Percentiles rank a stretch among this genome's conserved stretches.
phyloP scores from a whole-genome alignment of 2,113 vertebrate species.

The Toxotes jaculatrix region DNA sequence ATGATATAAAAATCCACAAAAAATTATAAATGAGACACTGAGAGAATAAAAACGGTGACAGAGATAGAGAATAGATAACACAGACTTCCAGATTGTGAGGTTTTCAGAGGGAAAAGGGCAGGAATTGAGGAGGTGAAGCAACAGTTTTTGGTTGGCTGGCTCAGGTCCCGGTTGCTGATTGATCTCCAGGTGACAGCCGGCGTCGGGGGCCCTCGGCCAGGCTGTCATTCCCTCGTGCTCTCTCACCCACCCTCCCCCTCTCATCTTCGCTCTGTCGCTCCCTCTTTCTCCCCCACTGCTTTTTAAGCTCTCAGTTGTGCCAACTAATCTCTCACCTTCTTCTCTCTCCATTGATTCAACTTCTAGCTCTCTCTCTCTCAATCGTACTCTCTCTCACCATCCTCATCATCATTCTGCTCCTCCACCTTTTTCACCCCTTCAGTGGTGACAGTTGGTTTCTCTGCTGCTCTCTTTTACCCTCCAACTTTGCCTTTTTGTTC shows the following conservation, averaged over 20 bases:
- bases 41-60: not conserved
- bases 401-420: conserved; percentile 55
- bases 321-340: conserved; percentile 59
- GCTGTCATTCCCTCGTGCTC: conserved; percentile 69
- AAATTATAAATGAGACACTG: conserved; percentile 29
- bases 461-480: conserved; percentile 35
- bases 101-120: conserved; percentile 29
- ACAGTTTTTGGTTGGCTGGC: conserved; percentile 73
- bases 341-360: conserved; percentile 40
- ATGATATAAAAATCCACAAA: conserved; percentile 22
- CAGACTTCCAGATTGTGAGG: conserved; percentile 3
- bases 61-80: conserved; percentile 21
- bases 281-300: conserved; percentile 45
- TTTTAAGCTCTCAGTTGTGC: conserved; percentile 51
- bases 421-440: conserved; percentile 29
- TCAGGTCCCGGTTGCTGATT: conserved; percentile 65
- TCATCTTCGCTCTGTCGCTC: conserved; percentile 51
- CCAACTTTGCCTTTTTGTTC: conserved; percentile 35
- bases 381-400: conserved; percentile 8
- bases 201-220: conserved; percentile 74
- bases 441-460: conserved; percentile 55
- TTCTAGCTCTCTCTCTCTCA: conserved; percentile 17
- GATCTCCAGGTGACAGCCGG: conserved; percentile 80
- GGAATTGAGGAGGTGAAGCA: conserved; percentile 48
- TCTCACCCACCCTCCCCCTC: conserved; percentile 1